Evolutionary conservation across 2,888 invertebrate genomes (phyloP).

Genomic region (Parnassius smintheus): DNA sequence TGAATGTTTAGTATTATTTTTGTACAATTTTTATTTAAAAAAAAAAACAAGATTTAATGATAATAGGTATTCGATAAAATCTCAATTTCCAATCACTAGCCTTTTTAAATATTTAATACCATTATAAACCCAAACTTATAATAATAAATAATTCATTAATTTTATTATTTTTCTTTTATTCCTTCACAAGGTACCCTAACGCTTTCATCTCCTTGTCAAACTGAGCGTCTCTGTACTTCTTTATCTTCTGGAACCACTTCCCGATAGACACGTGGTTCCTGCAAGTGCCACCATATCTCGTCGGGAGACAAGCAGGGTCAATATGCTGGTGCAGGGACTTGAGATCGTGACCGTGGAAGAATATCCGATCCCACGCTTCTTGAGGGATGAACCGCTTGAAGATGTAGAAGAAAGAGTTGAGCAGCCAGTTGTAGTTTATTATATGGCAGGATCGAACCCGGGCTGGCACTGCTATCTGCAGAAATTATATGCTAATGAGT

Average conservation of each 20-base stretch:
- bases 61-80: no score
- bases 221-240: conserved; percentile 64
- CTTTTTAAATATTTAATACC: no score
- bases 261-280: conserved; percentile 77
- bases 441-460: conserved; percentile 86
- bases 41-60: no score
- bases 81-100: no score
- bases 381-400: conserved; percentile 88
- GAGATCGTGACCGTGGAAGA: conserved; percentile 65
- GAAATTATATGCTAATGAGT: conserved; percentile 25
- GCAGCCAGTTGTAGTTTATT: conserved; percentile 89
- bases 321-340: conserved; percentile 64
- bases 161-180: conserved; percentile 36
- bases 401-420: conserved; percentile 87
- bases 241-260: conserved; percentile 81
- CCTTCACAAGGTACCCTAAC: conserved; percentile 82
- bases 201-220: conserved; percentile 84
- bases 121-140: no score
- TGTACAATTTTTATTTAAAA: no score
- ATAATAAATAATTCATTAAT: no score
- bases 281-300: conserved; percentile 71
- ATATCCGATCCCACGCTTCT: conserved; percentile 76
- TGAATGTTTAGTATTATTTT: no score
- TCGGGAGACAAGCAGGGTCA: conserved; percentile 52
- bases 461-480: conserved; percentile 84